Evolutionary conservation across 2,888 invertebrate genomes (phyloP).

Genomic region (Polylopha cassiicola): DNA sequence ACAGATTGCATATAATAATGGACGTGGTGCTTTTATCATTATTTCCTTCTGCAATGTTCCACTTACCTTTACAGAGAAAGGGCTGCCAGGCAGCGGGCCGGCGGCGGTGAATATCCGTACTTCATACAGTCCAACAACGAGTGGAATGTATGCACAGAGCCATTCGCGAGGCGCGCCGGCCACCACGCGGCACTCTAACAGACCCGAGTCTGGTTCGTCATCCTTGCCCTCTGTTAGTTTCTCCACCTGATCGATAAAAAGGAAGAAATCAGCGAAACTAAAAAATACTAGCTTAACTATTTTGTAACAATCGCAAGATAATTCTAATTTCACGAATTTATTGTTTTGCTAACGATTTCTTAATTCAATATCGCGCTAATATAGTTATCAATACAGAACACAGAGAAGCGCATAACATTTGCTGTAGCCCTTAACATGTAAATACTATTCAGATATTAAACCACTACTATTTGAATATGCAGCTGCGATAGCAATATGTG

Average conservation of each 20-base stretch:
- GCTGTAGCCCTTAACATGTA: too few species aligned
- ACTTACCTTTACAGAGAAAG: conserved; percentile 85
- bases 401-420: too few species aligned
- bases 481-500: too few species aligned
- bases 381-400: too few species aligned
- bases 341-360: too few species aligned
- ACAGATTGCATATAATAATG: neutral
- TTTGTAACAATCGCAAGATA: neutral
- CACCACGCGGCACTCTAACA: conserved; percentile 79
- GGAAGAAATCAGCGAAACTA: neutral
- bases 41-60: neutral
- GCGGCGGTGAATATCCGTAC: conserved; percentile 84
- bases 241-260: conserved; percentile 57
- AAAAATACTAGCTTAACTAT: neutral
- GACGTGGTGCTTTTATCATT: neutral
- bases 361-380: too few species aligned
- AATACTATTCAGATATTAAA: too few species aligned
- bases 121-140: conserved; percentile 94
- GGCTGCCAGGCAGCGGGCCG: conserved; percentile 84
- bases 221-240: conserved; percentile 62
- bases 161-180: conserved; percentile 85
- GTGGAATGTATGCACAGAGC: conserved; percentile 92
- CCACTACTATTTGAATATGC: too few species aligned
- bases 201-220: conserved; percentile 53
- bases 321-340: too few species aligned